A percentile compares a stretch with the other conserved stretches of the same genome.
These are phyloP conservation scores for Lycocerus yunnanus DNA, from an alignment of 2,888 invertebrate species.

Conservation along the genomic window DNA sequence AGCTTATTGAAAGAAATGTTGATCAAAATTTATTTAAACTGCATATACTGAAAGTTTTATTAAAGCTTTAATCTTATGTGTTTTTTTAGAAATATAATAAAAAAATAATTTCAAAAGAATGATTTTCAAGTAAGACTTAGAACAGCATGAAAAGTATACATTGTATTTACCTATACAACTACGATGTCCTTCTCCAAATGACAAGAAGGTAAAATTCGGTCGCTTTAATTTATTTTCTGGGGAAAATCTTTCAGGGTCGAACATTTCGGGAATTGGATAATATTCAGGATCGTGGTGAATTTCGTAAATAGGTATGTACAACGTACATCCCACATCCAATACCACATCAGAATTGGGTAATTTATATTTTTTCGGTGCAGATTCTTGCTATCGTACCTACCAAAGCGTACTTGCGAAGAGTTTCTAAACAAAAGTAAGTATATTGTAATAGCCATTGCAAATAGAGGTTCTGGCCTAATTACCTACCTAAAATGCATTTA, in stretches of 20 bases:
- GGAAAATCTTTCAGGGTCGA: conserved; percentile 65
- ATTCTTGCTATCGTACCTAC: conserved; percentile 38
- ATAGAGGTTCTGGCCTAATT: too few relatives aligned
- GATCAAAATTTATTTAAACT: too few relatives aligned
- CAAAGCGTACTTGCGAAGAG: conserved; percentile 43
- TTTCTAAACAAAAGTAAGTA: too few relatives aligned
- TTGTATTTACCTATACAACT: conserved; percentile 61
- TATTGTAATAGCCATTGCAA: too few relatives aligned
- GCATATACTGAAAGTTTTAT: too few relatives aligned
- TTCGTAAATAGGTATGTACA: conserved; percentile 39
- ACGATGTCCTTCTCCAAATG: conserved; percentile 63
- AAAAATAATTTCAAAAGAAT: too few relatives aligned
- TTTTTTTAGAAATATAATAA: too few relatives aligned
- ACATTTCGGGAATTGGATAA: conserved; percentile 60
- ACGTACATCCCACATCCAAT: conserved; percentile 36
- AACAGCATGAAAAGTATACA: too few relatives aligned
- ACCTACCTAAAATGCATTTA: conserved; percentile 51
- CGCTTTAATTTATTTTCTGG: conserved; percentile 56
- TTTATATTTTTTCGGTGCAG: conserved; percentile 39
- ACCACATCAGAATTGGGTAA: conserved; percentile 39
- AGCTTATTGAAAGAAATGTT: too few relatives aligned
- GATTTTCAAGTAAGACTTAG: too few relatives aligned
- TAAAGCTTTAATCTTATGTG: too few relatives aligned
- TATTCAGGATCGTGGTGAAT: conserved; percentile 42
- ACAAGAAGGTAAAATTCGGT: conserved; percentile 60